These are phyloP conservation scores for Apus apus DNA, from an alignment of 2,113 vertebrate species.

Conservation along the genomic window DNA sequence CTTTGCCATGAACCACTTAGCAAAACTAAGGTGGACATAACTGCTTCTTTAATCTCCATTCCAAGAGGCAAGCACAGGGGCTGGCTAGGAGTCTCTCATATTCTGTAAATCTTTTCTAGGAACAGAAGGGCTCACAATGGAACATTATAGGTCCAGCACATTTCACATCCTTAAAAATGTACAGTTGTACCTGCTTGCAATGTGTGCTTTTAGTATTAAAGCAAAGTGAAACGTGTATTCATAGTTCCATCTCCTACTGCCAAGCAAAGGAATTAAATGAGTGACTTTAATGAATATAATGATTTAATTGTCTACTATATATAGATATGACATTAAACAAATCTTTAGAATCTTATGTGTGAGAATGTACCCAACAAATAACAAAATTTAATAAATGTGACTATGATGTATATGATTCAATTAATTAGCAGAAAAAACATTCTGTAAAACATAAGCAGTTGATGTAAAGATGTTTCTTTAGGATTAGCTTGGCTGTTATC, in stretches of 20 bases:
- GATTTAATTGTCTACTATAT: not conserved
- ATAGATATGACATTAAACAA: conserved; percentile 42
- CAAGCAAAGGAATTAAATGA: conserved; percentile 42
- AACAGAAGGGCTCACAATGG: not conserved
- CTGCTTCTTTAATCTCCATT: not conserved
- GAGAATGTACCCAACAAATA: conserved; percentile 43
- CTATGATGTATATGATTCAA: conserved; percentile 33
- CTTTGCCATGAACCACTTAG: not conserved
- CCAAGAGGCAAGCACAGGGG: not conserved
- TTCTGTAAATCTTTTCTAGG: not conserved
- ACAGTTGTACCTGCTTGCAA: not conserved
- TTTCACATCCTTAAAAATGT: not conserved
- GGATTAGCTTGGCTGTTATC: not conserved
- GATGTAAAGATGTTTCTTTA: conserved; percentile 36
- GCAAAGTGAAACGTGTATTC: not conserved
- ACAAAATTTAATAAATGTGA: conserved; percentile 53
- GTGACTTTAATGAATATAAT: conserved; percentile 24
- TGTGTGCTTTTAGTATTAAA: not conserved
- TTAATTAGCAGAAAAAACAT: conserved; percentile 43
- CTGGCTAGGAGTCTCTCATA: not conserved
- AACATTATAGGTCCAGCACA: not conserved
- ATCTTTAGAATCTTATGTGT: conserved; percentile 28
- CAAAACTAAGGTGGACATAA: not conserved
- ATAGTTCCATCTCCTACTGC: conserved; percentile 25
- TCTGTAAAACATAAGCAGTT: conserved; percentile 9